A percentile compares a stretch with the other conserved stretches of the same genome.
These are phyloP conservation scores for Vespertilio murinus DNA, from an alignment of 2,797 vertebrate species.

Conservation along the genomic window DNA sequence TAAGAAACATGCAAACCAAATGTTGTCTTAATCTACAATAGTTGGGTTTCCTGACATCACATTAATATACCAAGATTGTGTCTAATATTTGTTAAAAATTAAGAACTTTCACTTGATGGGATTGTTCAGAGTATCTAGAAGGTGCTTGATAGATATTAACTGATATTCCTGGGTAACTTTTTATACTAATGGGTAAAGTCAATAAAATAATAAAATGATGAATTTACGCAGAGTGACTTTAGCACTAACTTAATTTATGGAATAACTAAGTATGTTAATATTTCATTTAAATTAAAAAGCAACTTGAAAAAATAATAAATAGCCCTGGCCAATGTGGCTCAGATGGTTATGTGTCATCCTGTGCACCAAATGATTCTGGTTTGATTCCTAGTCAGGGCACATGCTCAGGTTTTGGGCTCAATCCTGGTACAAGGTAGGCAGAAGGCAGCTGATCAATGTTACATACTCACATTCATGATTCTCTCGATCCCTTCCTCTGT, in stretches of 20 bases:
- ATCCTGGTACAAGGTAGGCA: no score
- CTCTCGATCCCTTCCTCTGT: no score
- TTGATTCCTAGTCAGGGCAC: no score
- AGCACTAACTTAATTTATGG: conserved; percentile 3
- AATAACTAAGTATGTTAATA: conserved; percentile 1
- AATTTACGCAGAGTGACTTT: background rate
- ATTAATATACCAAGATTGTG: conserved; percentile 4
- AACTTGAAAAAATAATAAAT: conserved; percentile 2
- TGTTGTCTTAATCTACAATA: conserved; percentile 49
- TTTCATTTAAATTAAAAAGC: conserved; percentile 27
- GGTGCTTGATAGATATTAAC: conserved; percentile 29
- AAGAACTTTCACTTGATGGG: background rate
- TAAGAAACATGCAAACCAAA: conserved; percentile 59
- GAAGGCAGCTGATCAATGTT: no score
- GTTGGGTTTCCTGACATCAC: conserved; percentile 29
- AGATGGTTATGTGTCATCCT: no score
- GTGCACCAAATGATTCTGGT: no score
- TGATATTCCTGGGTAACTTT: conserved; percentile 26
- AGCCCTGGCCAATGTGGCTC: no score
- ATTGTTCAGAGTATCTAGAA: conserved; percentile 38
- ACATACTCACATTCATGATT: no score
- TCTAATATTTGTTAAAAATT: conserved; percentile 59
- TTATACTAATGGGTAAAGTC: conserved; percentile 20
- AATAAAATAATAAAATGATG: conserved; percentile 17
- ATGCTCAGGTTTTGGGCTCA: no score